Conservation (phyloP, 2,888 invertebrate species). For the Pterostichus niger region DNA sequence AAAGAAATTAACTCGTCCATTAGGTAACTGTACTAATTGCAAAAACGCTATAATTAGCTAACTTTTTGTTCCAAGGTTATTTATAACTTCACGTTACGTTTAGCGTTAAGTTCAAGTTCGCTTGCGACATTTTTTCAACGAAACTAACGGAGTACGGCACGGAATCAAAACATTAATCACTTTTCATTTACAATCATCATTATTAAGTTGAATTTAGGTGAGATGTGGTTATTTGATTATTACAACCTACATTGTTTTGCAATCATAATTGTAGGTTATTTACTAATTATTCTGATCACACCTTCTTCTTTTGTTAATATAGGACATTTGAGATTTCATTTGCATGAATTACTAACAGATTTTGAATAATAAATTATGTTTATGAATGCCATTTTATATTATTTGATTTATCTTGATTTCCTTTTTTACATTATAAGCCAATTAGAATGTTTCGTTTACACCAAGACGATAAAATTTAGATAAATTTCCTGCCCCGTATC, state of each 20-base stretch:
- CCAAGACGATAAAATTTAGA: too few species aligned
- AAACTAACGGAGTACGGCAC: not conserved
- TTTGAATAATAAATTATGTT: too few species aligned
- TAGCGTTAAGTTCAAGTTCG: slow-evolving; percentile 49
- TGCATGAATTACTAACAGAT: too few species aligned
- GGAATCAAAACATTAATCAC: not conserved
- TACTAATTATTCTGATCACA: not conserved
- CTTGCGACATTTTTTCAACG: slow-evolving; percentile 9
- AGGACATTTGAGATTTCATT: not conserved
- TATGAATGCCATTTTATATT: too few species aligned
- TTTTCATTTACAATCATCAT: not conserved
- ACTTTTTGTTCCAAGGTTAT: slow-evolving; percentile 41
- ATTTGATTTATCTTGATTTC: too few species aligned
- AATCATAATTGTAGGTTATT: not conserved
- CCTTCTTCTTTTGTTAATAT: not conserved
- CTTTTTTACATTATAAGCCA: too few species aligned
- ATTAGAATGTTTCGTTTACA: too few species aligned
- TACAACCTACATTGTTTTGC: not conserved
- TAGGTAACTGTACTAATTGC: slow-evolving; percentile 41
- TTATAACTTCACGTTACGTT: slow-evolving; percentile 5
- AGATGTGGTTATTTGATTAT: too few species aligned
- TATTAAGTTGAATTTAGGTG: not conserved
- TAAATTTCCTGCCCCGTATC: too few species aligned
- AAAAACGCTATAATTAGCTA: slow-evolving; percentile 29
- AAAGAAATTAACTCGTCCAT: slow-evolving; percentile 16